These are phyloP conservation scores for Drosophila affinis DNA, from an alignment of 2,888 invertebrate species.

Conservation along the genomic window DNA sequence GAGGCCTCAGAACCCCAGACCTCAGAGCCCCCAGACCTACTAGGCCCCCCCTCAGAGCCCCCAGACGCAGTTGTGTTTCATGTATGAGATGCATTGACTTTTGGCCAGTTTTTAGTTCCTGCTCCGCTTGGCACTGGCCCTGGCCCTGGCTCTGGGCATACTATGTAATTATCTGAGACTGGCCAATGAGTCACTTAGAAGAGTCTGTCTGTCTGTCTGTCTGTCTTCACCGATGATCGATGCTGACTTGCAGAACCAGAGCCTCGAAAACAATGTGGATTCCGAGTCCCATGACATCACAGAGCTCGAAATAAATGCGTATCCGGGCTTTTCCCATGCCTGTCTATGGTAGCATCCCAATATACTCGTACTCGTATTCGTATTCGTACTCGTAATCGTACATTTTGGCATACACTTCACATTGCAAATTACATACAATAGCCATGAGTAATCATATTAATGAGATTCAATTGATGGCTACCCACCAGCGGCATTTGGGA, in stretches of 20 bases:
- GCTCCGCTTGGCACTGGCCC: constrained; percentile 12
- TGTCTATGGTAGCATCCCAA: constrained; percentile 47
- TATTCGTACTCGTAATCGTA: neutral
- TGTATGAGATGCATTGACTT: constrained; percentile 29
- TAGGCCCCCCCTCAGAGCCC: constrained; percentile 1
- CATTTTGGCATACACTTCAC: constrained; percentile 64
- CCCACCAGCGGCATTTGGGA: constrained; percentile 14
- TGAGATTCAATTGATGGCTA: constrained; percentile 56
- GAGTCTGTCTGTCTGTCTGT: neutral
- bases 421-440: constrained; percentile 70
- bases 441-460: constrained; percentile 80
- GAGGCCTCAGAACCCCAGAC: constrained; percentile 16
- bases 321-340: constrained; percentile 67
- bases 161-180: constrained; percentile 35
- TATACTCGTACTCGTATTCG: neutral
- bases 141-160: constrained; percentile 20
- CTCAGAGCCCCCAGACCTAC: neutral
- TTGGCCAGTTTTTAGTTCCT: constrained; percentile 25
- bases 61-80: constrained; percentile 25
- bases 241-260: constrained; percentile 70
- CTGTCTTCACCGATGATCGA: constrained; percentile 46
- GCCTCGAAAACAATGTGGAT: constrained; percentile 36
- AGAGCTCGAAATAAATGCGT: constrained; percentile 54
- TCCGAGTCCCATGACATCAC: constrained; percentile 62
- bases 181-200: constrained; percentile 59